Evolutionary conservation across 30 jellyfish, hydroid and myxozoan species (phyloP).

Genomic region (Pseudorhiza aurosa): DNA sequence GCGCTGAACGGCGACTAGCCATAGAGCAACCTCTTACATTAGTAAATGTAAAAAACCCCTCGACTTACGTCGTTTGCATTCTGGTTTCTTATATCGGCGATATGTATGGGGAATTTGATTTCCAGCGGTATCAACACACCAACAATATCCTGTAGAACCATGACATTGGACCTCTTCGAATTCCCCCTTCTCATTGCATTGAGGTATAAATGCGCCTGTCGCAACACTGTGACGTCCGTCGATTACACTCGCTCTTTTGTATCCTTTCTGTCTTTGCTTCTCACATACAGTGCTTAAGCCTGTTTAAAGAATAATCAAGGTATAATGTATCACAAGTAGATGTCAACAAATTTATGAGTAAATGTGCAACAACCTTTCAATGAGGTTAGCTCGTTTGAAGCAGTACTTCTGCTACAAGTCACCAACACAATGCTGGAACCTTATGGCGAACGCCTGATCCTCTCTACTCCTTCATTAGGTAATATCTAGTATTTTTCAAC

Average conservation of each 20-base stretch:
- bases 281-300: conserved; percentile 28
- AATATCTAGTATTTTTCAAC: no score
- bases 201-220: conserved; percentile 74
- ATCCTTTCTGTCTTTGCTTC: conserved; percentile 22
- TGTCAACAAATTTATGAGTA: no score
- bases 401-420: no score
- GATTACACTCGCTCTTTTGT: conserved; percentile 16
- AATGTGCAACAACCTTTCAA: no score
- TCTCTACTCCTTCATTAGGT: no score
- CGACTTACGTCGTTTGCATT: conserved; percentile 55
- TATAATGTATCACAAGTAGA: no score
- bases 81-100: conserved; percentile 31
- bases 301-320: no score
- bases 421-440: no score
- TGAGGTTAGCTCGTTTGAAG: no score
- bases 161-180: conserved; percentile 78
- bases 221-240: conserved; percentile 48
- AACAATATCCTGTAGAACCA: conserved; percentile 92
- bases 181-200: conserved; percentile 78
- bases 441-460: no score
- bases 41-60: background rate
- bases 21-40: no score
- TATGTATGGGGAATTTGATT: conserved; percentile 47
- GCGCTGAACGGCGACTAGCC: no score
- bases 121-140: conserved; percentile 87